Conservation (phyloP, 2,797 vertebrate species). For the Harpagifer antarcticus region DNA sequence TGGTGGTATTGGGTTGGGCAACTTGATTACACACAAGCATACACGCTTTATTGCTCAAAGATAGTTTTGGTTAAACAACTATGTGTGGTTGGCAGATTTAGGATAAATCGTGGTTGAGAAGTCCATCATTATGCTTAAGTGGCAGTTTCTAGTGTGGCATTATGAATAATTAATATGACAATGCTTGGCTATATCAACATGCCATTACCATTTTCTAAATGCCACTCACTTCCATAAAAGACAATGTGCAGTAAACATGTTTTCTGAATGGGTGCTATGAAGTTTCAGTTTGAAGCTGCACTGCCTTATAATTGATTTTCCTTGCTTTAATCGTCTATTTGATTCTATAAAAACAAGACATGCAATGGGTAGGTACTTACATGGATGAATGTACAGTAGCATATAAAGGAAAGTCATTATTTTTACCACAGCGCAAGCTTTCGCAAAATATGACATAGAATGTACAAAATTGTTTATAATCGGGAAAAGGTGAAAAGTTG, state of each 20-base stretch:
- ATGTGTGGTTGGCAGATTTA: conserved; percentile 9
- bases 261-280: neutral
- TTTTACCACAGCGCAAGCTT: neutral
- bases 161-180: conserved; percentile 28
- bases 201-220: neutral
- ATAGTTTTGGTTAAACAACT: conserved; percentile 11
- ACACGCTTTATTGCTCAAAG: neutral
- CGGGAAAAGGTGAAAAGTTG: neutral
- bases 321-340: conserved; percentile 6
- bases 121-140: neutral
- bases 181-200: conserved; percentile 5
- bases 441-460: neutral
- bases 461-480: neutral
- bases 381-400: neutral
- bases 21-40: conserved; percentile 14
- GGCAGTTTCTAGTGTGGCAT: neutral
- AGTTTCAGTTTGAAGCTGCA: conserved; percentile 8
- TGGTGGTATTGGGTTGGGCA: conserved; percentile 8
- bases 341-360: neutral
- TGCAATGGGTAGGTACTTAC: neutral
- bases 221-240: neutral
- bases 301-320: neutral
- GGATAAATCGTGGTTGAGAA: neutral
- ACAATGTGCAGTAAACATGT: neutral
- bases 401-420: conserved; percentile 11